phyloP scores from a whole-genome alignment of 2,797 vertebrate genomes.

The Enteromius viviparus region DNA sequence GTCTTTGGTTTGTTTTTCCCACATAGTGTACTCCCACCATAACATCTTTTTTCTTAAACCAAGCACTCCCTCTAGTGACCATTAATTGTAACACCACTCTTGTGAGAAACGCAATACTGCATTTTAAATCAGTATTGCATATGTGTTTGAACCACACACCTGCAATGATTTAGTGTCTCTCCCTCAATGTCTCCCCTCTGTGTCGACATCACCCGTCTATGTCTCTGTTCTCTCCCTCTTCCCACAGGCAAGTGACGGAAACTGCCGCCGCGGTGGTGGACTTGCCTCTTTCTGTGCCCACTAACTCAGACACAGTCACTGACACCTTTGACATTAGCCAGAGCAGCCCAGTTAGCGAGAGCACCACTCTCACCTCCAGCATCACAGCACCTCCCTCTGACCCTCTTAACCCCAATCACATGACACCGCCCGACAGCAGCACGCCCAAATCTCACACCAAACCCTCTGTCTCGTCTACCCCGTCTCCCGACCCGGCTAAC shows the following conservation, averaged over 20 bases:
- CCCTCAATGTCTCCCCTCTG: conserved; percentile 43
- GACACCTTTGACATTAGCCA: conserved; percentile 94
- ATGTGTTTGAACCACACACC: conserved; percentile 10
- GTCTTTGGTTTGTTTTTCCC: not conserved
- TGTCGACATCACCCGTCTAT: conserved; percentile 68
- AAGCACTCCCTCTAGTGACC: conserved; percentile 54
- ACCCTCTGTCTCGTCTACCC: conserved; percentile 67
- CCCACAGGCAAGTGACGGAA: conserved; percentile 90
- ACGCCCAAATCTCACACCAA: conserved; percentile 65
- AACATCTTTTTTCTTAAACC: conserved; percentile 7
- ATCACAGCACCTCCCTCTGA: conserved; percentile 86
- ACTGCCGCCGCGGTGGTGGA: conserved; percentile 90
- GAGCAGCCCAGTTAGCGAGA: conserved; percentile 97
- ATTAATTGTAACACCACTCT: not conserved
- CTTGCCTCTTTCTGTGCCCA: conserved; percentile 94
- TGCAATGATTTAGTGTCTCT: conserved; percentile 41
- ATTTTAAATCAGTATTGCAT: conserved; percentile 19
- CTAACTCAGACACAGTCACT: conserved; percentile 96
- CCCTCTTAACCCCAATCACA: conserved; percentile 75
- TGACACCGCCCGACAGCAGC: conserved; percentile 73
- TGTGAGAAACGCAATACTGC: not conserved
- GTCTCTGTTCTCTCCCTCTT: conserved; percentile 83
- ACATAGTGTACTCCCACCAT: not conserved
- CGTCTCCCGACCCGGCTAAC: conserved; percentile 66
- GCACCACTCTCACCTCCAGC: conserved; percentile 95